phyloP scores from a whole-genome alignment of 2,888 invertebrate genomes.

The Rambutsinella grinnellia region DNA sequence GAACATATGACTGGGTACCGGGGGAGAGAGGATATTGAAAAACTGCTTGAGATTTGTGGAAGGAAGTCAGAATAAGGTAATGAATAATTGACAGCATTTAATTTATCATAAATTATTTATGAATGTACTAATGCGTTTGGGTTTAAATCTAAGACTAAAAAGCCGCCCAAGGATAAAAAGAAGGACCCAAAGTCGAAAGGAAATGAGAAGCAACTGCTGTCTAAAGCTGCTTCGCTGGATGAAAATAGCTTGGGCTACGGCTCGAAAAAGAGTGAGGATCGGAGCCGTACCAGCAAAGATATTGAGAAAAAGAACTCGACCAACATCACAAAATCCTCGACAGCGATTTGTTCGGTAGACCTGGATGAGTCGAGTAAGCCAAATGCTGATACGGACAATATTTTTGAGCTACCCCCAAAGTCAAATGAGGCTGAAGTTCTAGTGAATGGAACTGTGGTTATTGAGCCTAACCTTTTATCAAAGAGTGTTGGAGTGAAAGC shows the following conservation, averaged over 20 bases:
- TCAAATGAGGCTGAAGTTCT: no score
- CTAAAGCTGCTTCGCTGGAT: conserved; percentile 62
- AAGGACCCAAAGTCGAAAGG: conserved; percentile 33
- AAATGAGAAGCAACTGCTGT: conserved; percentile 54
- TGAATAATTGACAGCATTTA: background rate
- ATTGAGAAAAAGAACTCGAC: conserved; percentile 43
- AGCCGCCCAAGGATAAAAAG: conserved; percentile 46
- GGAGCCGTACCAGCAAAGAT: conserved; percentile 18
- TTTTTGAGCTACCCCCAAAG: no score
- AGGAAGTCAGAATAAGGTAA: conserved; percentile 31
- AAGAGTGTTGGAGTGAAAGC: background rate
- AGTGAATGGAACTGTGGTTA: no score
- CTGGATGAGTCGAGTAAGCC: background rate
- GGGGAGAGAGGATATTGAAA: conserved; percentile 33
- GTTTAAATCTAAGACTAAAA: background rate
- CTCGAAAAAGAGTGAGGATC: conserved; percentile 29
- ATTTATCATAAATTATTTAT: background rate
- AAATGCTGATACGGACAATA: background rate
- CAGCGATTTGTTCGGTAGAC: conserved; percentile 5
- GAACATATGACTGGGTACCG: conserved; percentile 35
- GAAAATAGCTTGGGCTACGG: conserved; percentile 55
- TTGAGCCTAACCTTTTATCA: background rate
- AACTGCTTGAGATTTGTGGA: conserved; percentile 26
- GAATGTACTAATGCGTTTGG: background rate
- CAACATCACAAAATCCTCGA: conserved; percentile 38